Conservation (phyloP, 2,797 vertebrate species). For the Phalloptychus januarius region DNA sequence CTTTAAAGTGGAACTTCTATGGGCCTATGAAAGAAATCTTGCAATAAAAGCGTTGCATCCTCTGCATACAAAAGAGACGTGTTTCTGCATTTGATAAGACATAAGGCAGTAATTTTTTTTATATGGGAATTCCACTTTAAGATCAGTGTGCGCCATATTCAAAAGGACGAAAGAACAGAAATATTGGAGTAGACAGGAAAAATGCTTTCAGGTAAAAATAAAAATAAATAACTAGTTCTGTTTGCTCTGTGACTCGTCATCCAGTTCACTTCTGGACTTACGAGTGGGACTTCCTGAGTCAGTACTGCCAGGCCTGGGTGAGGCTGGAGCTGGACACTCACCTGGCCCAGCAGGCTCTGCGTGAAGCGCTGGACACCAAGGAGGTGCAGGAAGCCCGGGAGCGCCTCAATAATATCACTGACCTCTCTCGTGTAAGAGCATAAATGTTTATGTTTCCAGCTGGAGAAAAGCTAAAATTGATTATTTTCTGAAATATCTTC, state of each 20-base stretch:
- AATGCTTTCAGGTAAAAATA: background rate
- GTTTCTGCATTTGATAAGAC: background rate
- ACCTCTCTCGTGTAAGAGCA: constrained; percentile 69
- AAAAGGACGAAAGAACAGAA: background rate
- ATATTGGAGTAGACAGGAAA: too few relatives aligned
- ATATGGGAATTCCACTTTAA: background rate
- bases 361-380: constrained; percentile 80
- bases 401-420: constrained; percentile 69
- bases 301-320: constrained; percentile 83
- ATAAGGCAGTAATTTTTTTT: background rate
- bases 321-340: constrained; percentile 80
- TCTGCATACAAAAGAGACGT: background rate
- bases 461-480: background rate
- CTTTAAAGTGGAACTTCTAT: background rate
- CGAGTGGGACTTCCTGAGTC: constrained; percentile 76
- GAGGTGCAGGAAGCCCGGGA: constrained; percentile 79
- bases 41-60: background rate
- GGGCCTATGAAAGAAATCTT: background rate
- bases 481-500: background rate
- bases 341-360: constrained; percentile 80
- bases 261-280: constrained; percentile 83
- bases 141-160: background rate
- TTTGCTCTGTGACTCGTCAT: constrained; percentile 8
- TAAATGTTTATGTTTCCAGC: background rate
- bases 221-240: too few relatives aligned